A percentile compares a stretch with the other conserved stretches of the same genome.
Conservation (phyloP, 2,888 invertebrate species). For the Sabatieria punctata region DNA sequence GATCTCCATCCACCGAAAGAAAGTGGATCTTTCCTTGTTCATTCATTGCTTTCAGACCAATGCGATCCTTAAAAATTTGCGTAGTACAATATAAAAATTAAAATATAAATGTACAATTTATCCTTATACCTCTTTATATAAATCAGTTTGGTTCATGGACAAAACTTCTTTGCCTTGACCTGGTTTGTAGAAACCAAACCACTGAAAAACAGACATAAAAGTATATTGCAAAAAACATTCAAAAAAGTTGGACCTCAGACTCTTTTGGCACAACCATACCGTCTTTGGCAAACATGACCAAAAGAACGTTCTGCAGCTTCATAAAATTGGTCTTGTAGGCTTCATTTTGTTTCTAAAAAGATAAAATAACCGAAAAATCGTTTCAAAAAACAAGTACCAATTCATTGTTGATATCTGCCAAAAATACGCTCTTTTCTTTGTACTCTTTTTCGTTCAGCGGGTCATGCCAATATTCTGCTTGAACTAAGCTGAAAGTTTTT, state of each 20-base stretch:
- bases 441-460: constrained; percentile 66
- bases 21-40: constrained; percentile 52
- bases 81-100: background rate
- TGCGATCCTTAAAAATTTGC: constrained; percentile 47
- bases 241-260: constrained; percentile 42
- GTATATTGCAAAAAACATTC: constrained; percentile 5
- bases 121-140: constrained; percentile 68
- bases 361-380: background rate
- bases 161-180: constrained; percentile 56
- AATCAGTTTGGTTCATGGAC: constrained; percentile 50
- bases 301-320: constrained; percentile 59
- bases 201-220: constrained; percentile 35
- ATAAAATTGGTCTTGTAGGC: constrained; percentile 58
- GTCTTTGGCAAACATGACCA: constrained; percentile 76
- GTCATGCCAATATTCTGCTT: constrained; percentile 98
- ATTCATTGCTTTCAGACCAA: constrained; percentile 58
- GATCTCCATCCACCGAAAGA: constrained; percentile 56
- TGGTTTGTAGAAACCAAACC: constrained; percentile 84
- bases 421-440: constrained; percentile 55
- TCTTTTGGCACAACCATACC: constrained; percentile 78
- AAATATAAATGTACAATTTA: too few relatives aligned
- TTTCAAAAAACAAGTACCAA: constrained; percentile 31
- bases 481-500: constrained; percentile 44
- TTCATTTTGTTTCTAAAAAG: constrained; percentile 25
- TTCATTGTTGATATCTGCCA: constrained; percentile 93